A percentile compares a stretch with the other conserved stretches of the same genome.
These are phyloP conservation scores for Labrus mixtus DNA, from an alignment of 2,113 vertebrate genomes.

Conservation along the genomic window DNA sequence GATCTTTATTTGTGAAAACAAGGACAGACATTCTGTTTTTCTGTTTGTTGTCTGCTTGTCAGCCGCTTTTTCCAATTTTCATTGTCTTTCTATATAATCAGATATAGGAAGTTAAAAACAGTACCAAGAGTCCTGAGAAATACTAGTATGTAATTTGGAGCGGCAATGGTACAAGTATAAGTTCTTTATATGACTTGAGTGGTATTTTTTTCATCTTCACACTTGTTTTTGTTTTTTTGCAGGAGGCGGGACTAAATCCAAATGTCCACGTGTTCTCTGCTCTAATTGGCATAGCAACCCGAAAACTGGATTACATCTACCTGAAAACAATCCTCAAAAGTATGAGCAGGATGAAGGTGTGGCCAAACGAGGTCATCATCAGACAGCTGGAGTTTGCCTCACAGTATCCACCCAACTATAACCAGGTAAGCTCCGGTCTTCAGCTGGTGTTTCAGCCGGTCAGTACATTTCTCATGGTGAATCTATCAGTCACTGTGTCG, in stretches of 20 bases:
- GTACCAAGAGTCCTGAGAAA: too few species aligned
- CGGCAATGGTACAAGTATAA: background rate
- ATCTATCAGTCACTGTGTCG: background rate
- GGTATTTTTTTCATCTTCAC: background rate
- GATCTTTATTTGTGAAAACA: background rate
- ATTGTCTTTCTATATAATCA: too few species aligned
- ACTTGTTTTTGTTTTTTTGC: slow-evolving; percentile 9
- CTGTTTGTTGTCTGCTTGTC: background rate
- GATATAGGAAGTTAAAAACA: too few species aligned
- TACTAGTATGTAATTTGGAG: too few species aligned
- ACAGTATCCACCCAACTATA: slow-evolving; percentile 90
- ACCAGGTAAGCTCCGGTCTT: slow-evolving; percentile 83
- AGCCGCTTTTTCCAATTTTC: too few species aligned
- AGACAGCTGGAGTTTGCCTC: slow-evolving; percentile 93
- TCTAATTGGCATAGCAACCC: slow-evolving; percentile 88
- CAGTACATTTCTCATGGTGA: background rate
- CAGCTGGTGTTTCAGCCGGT: background rate
- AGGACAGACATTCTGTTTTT: background rate
- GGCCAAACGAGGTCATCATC: slow-evolving; percentile 92
- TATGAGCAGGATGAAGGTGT: slow-evolving; percentile 86
- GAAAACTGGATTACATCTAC: slow-evolving; percentile 89
- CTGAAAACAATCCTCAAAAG: slow-evolving; percentile 87
- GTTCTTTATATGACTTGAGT: background rate
- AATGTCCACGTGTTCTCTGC: slow-evolving; percentile 90
- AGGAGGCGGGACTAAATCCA: slow-evolving; percentile 88